Percentiles rank a stretch among this genome's conserved stretches.
Conservation (phyloP, 2,113 vertebrate genomes). For the Otis tarda region DNA sequence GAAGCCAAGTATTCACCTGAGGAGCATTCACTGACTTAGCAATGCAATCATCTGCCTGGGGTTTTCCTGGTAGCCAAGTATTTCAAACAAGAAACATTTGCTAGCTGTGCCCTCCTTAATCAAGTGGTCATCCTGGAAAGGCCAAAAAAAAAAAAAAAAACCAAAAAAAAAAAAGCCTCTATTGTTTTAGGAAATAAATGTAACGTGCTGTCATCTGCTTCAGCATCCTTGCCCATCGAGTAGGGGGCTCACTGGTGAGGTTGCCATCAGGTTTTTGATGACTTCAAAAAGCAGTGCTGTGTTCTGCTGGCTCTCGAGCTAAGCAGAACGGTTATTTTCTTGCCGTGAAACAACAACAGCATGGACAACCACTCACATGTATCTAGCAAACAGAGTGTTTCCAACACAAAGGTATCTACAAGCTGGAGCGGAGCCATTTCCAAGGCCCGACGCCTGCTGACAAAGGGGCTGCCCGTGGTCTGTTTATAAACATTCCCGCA, state of each 20-base stretch:
- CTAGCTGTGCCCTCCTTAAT: neutral
- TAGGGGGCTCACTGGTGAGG: neutral
- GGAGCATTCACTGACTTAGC: neutral
- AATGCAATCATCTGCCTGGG: fast-evolving
- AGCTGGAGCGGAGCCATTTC: neutral
- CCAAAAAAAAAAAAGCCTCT: neutral
- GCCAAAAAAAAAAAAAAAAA: neutral
- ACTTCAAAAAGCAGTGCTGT: neutral
- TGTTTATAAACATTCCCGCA: fast-evolving
- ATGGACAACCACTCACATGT: too few relatives aligned
- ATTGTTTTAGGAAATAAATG: neutral
- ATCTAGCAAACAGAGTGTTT: neutral
- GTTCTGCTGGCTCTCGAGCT: neutral
- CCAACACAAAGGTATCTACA: neutral
- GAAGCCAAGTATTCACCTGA: neutral
- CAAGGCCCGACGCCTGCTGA: too few relatives aligned
- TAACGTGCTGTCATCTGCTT: fast-evolving
- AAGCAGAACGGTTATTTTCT: neutral
- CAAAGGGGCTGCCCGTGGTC: neutral
- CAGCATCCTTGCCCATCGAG: fast-evolving
- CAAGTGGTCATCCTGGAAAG: neutral
- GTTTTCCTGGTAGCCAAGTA: neutral
- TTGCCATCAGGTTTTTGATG: too few relatives aligned
- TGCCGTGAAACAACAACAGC: too few relatives aligned
- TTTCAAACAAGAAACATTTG: neutral